Evolutionary conservation across 2,113 vertebrate genomes (phyloP).

Genomic region (Tursiops truncatus): DNA sequence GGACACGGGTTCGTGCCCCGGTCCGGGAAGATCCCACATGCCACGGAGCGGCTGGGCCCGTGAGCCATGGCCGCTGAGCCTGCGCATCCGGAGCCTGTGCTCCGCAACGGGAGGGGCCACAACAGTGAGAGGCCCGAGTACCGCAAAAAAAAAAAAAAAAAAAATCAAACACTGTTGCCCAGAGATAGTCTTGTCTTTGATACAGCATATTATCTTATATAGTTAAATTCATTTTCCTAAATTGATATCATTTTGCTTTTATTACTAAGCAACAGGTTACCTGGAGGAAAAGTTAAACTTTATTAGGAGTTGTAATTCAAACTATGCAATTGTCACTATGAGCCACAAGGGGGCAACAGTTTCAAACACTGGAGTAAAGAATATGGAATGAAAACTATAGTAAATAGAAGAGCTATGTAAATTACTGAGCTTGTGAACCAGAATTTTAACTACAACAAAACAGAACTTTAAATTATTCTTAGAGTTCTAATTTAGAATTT

Average conservation of each 20-base stretch:
- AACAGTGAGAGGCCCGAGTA: no score
- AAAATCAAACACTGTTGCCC: background rate
- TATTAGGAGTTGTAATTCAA: background rate
- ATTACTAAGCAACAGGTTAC: background rate
- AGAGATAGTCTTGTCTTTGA: background rate
- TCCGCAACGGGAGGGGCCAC: no score
- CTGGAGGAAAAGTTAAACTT: background rate
- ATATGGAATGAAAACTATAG: background rate
- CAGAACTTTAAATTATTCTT: background rate
- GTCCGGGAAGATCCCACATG: no score
- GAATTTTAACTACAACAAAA: background rate
- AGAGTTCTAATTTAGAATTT: background rate
- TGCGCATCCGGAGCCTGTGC: no score
- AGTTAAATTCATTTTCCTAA: constrained; percentile 9
- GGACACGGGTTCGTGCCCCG: no score
- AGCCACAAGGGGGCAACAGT: constrained; percentile 77
- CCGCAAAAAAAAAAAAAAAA: background rate
- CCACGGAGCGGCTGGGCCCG: no score
- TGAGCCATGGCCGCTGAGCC: no score
- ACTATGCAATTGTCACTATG: background rate
- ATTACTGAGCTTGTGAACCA: background rate
- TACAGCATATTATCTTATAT: background rate
- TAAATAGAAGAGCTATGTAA: background rate
- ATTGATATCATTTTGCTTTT: background rate
- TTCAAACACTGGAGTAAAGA: constrained; percentile 55